Base-by-base conservation (phyloP, 2,888 invertebrate species). In the Drosophila kanekoi region DNA sequence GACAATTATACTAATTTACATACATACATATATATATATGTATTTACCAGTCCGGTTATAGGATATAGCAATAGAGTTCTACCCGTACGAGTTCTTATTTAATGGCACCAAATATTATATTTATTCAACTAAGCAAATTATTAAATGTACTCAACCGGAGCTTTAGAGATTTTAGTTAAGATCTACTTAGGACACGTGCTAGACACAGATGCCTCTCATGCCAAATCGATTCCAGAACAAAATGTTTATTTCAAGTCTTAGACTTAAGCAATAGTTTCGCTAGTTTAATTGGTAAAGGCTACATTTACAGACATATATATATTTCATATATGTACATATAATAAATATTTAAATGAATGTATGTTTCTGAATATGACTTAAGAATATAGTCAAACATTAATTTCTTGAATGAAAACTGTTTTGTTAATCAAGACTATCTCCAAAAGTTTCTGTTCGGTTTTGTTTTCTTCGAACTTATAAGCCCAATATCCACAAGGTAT, bases 21-120 rank as follows among this genome's bases (percentile, higher is more conserved):
- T 51, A 51, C 1, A 14, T 6, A 14, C 3, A 38, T n/a, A 14
- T 35, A n/a, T n/a, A n/a, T n/a, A 32, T 20, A 49, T 53, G 4
- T 5, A 23, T 8, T 23, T 23, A 23, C 23, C 23, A 23, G 23
- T 8, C 23, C 23, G 23, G 23, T 23, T 23, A 23, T 41, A 53
- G 41, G 43, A 58, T 44, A 14, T 33, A 45, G 48, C 56, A 14
- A 16, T 18, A 47, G 53, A 28, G 35, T 52, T 28, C 32, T 38
- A 14, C 33, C n/a, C 28, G 8, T n/a, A 32, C 40, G 16, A 66
- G 33, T 40, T 59, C 48, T 48, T 18, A 37, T 65, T 60, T 3
- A 54, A 66, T 40, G 52, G 70, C 80, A 83, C 83, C 83, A 83
- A 83, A 83, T 85, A 83, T 79, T 85, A 84, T 60, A 67, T 76